Evolutionary conservation across 2,113 vertebrate species (phyloP), one percentile per base, ranked within the genome.

Genomic region (Amblyornis subalaris): DNA sequence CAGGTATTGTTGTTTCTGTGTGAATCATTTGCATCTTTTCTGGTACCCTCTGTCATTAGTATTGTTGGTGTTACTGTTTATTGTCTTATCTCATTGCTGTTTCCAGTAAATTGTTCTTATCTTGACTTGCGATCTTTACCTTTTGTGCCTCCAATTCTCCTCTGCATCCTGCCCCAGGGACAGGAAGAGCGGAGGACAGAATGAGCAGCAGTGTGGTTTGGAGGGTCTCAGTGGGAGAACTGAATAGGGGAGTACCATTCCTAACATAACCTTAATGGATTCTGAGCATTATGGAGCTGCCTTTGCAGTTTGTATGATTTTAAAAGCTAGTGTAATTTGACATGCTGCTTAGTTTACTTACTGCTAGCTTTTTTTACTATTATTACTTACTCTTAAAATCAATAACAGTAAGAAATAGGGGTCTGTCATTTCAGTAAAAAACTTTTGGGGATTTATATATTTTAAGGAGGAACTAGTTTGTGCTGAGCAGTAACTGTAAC

Each of bases 131-230:
- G 0, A 28, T 19, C 33, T 61, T 24, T 28, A n/a, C 23, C 2
- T 54, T 61, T 54, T 54, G 3, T 25, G 10, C n/a, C 24, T 40
- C 40, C 24, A 47, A 3, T n/a, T 38, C 15, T 54, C 2, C 0
- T 35, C 10, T 40, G 29, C 3, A 8, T 58, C 51, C 42, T 0
- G 0, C 31, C 3, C 1, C 38, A 23, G 22, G 58, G 24, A 53
- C 22, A 33, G 19, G 12, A 28, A 2, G 2, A 53, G 4, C 24
- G 8, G 19, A 10, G 10, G 8, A 33, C 65, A 62, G 29, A 71
- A 35, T 7, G 14, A 85, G 21, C 21, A 75, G 25, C 31, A 35
- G 13, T 2, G 2, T n/a, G 18, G 22, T 69, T 44, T 61, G 20
- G 44, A 70, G 12, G 45, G 10, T 53, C 23, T 61, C 19, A 53